Base-by-base conservation (phyloP, 2,888 invertebrate species). In the Lithophane leautieri region DNA sequence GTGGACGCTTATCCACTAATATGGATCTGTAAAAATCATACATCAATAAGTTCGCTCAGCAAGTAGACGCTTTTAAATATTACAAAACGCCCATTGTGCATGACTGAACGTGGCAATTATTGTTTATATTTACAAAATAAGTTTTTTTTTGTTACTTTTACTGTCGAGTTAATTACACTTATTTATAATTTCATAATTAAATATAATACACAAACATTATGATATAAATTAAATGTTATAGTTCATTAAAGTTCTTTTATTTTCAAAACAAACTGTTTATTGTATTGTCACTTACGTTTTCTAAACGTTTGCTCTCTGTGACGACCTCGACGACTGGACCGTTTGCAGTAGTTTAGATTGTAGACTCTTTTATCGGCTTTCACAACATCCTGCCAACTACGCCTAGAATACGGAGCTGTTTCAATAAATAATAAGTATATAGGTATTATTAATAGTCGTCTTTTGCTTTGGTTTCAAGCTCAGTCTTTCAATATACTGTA, bases 41-140 rank as follows among this genome's bases (percentile, higher is more conserved):
- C 67, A 60, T 76, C 68, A 70, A 81, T 86, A 78, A 79, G 47
- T 84, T 84, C 83, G 25, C 65, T 73, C 42, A 34, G 60, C 58
- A 62, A 58, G 56, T 73, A 54, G 52, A 42, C 14, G 47, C 65
- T 78, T 85, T 76, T 42, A 76, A 85, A 78, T 63, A 65, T 83
- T 70, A 40, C 50, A 75, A 71, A 83, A 80, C 42, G 42, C 68
- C 52, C 70, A 71, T 47, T 54, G 50, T 61, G 16, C 60, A 70
- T 75, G 70, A 78, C 65, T 28, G 42, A 54, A 44, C 42, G 40
- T 47, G 28, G 52, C 50, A 70, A 68, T 70, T 63, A 76, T 56
- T 47, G 50, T 73, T 65, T 16, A 44, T 70, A 73, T 70, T 54
- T 58, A 44, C 40, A 56, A 73, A 77, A 52, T 63, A 60, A 47